Evolutionary conservation across 2,113 vertebrate genomes (phyloP).

Genomic region (Lophura nycthemera): DNA sequence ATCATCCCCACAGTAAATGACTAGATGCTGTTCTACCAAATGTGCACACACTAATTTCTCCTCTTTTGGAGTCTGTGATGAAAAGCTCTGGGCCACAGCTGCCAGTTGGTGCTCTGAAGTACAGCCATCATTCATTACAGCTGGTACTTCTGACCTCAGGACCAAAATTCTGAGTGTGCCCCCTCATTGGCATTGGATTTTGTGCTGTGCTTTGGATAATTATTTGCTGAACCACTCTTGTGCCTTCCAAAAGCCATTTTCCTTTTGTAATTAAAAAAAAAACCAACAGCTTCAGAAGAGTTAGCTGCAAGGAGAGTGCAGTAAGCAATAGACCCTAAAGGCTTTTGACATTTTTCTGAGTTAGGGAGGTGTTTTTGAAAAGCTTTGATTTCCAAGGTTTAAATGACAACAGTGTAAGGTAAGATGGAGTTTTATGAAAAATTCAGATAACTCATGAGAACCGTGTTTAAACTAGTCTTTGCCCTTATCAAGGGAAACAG

Average conservation of each 20-base stretch:
- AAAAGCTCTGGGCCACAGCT: background rate
- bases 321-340: background rate
- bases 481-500: background rate
- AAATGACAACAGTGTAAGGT: background rate
- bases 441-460: background rate
- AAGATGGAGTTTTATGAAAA: background rate
- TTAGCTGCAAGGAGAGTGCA: background rate
- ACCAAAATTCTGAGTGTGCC: conserved; percentile 1
- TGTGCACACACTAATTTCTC: background rate
- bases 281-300: background rate
- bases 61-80: conserved; percentile 13
- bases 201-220: conserved; percentile 6
- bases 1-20: background rate
- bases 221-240: conserved; percentile 59
- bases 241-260: conserved; percentile 26
- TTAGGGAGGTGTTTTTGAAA: background rate
- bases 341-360: background rate
- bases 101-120: conserved; percentile 24
- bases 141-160: conserved; percentile 52
- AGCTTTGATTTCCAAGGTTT: conserved; percentile 1
- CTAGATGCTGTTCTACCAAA: conserved; percentile 2
- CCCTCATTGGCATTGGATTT: background rate
- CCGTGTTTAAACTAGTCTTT: background rate
- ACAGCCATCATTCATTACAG: background rate
- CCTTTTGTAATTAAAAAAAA: conserved; percentile 32